Evolutionary conservation across 2,113 vertebrate species (phyloP).

Genomic region (Myocastor coypus): DNA sequence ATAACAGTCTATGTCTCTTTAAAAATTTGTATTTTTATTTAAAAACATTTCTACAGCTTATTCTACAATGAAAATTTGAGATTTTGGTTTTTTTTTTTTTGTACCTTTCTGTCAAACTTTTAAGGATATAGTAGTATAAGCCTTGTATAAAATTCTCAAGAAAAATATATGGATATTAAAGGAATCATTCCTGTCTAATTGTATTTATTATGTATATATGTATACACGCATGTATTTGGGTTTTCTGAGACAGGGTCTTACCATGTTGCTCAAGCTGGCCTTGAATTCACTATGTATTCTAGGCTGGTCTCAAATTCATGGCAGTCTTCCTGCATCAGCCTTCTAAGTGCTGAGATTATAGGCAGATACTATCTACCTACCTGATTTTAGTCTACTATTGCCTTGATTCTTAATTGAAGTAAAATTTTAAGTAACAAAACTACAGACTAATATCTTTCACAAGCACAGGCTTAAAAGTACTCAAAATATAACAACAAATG

Average conservation of each 20-base stretch:
- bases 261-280: too few relatives aligned
- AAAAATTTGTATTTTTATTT: neutral
- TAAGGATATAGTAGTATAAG: neutral
- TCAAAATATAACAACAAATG: neutral
- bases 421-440: neutral
- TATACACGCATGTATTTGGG: too few relatives aligned
- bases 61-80: neutral
- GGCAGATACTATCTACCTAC: neutral
- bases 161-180: neutral
- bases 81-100: neutral
- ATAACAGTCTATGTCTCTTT: neutral
- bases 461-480: neutral
- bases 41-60: neutral
- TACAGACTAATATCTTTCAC: neutral
- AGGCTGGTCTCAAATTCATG: neutral
- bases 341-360: too few relatives aligned
- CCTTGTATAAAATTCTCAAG: neutral
- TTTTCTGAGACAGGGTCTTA: too few relatives aligned
- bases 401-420: neutral
- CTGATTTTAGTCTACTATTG: neutral
- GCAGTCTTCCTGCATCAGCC: too few relatives aligned
- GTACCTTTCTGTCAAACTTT: neutral
- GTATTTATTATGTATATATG: too few relatives aligned
- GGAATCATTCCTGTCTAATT: neutral
- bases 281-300: neutral